A percentile compares a stretch with the other conserved stretches of the same genome.
Conservation (phyloP, 2,113 vertebrate species). For the Leiothrix lutea region DNA sequence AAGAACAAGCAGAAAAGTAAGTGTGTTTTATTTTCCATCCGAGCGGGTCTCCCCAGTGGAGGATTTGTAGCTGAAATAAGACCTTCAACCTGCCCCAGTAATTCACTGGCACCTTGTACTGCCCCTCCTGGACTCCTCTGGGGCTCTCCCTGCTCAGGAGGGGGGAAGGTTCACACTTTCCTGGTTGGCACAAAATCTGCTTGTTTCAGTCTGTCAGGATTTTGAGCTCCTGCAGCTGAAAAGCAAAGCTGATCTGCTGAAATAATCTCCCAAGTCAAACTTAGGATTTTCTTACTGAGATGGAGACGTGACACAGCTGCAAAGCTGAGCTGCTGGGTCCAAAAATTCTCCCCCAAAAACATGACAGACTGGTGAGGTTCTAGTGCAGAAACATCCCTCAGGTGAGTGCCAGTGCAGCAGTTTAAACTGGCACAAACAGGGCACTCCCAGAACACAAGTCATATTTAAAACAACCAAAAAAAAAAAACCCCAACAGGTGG, state of each 20-base stretch:
- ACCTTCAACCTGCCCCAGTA: background rate
- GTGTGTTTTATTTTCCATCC: conserved; percentile 26
- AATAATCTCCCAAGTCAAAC: background rate
- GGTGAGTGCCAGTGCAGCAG: background rate
- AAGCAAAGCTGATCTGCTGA: background rate
- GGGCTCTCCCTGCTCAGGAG: background rate
- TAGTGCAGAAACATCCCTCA: background rate
- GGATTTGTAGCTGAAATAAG: background rate
- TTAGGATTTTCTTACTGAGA: background rate
- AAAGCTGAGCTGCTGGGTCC: background rate
- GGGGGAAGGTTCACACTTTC: background rate
- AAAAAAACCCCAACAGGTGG: too few relatives aligned
- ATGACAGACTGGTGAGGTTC: background rate
- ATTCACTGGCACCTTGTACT: background rate
- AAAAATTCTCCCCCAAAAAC: background rate
- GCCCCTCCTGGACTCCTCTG: background rate
- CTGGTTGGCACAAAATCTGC: background rate
- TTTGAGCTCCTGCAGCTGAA: background rate
- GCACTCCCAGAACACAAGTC: background rate
- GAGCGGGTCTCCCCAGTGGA: background rate
- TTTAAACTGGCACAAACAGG: background rate
- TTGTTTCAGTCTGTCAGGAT: background rate
- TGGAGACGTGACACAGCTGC: background rate
- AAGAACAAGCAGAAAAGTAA: conserved; percentile 99
- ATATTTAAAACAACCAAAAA: background rate